Base-by-base conservation (phyloP, 2,888 invertebrate genomes). In the Polydrusus tereticollis region DNA sequence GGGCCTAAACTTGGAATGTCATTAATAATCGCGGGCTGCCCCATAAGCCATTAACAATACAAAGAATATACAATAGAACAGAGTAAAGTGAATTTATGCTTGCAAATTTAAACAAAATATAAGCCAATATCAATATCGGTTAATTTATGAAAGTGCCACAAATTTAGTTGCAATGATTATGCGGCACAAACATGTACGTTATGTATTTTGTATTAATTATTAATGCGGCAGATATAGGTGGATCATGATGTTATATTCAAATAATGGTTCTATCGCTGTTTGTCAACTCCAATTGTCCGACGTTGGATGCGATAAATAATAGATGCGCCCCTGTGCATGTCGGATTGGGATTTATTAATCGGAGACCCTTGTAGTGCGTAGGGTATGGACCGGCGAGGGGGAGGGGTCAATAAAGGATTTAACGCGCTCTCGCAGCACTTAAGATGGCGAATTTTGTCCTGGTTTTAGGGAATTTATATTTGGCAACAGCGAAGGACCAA, bases 141-240 rank as follows among this genome's bases (percentile, higher is more conserved):
- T 83, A 83, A 84, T 84, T 84, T 84, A 84, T 83, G 83, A 83
- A 83, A 83, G 83, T 83, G 82, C 82, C 82, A 81, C 83, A 82
- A 83, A 83, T 84, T 83, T 83, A 82, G 83, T 82, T 81, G 82
- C 83, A 83, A 70, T 59, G 64, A 84, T 83, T 84, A 84, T 83
- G 79, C 81, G 80, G 80, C 82, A 82, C 82, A 82, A 83, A 83
- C 84, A 83, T 83, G 82, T 80, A 81, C 79, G 82, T 80, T 82
- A 81, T 83, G 82, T 83, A 83, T 83, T 84, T 81, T 82, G 82
- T 81, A 82, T 82, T 82, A 83, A 83, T 83, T 84, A 84, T 84
- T 84, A 84, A 84, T 83, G 81, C 83, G 80, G 78, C 80, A 82
- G 82, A 82, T 84, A 83, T 83, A 83, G 82, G 83, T 83, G 83